Evolutionary conservation across 2,113 vertebrate genomes (phyloP).

Genomic region (Tragelaphus buxtoni): DNA sequence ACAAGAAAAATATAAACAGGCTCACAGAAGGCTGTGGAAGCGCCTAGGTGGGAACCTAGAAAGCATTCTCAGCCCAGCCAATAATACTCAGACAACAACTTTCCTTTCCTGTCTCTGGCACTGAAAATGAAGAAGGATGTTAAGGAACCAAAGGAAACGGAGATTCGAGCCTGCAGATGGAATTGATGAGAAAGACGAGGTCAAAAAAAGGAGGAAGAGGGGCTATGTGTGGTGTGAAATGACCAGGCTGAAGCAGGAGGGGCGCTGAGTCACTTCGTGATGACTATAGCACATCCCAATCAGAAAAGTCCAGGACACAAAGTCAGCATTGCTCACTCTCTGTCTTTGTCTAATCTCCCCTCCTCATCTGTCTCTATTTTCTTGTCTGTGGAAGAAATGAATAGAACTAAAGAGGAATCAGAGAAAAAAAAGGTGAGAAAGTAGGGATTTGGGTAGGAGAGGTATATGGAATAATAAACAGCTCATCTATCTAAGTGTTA

Average conservation of each 20-base stretch:
- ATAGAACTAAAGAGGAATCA: background rate
- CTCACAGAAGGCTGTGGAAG: background rate
- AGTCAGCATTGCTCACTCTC: background rate
- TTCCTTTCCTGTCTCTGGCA: background rate
- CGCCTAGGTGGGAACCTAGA: background rate
- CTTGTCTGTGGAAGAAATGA: background rate
- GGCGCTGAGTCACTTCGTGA: fast-evolving
- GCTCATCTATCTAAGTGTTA: background rate
- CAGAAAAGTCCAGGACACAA: background rate
- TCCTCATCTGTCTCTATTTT: background rate
- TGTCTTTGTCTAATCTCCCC: too few species aligned
- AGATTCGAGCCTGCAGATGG: background rate
- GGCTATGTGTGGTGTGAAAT: background rate
- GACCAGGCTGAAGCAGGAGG: background rate
- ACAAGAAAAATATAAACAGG: background rate
- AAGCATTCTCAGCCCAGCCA: background rate
- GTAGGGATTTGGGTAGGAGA: too few species aligned
- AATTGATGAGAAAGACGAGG: background rate
- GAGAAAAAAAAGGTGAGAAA: background rate
- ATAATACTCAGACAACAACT: background rate
- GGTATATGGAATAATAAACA: background rate
- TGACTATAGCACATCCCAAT: background rate
- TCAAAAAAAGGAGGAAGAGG: background rate
- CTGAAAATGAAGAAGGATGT: background rate
- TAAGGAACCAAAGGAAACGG: background rate